phyloP scores from a whole-genome alignment of 2,113 vertebrate genomes.

The Odocoileus virginianus region DNA sequence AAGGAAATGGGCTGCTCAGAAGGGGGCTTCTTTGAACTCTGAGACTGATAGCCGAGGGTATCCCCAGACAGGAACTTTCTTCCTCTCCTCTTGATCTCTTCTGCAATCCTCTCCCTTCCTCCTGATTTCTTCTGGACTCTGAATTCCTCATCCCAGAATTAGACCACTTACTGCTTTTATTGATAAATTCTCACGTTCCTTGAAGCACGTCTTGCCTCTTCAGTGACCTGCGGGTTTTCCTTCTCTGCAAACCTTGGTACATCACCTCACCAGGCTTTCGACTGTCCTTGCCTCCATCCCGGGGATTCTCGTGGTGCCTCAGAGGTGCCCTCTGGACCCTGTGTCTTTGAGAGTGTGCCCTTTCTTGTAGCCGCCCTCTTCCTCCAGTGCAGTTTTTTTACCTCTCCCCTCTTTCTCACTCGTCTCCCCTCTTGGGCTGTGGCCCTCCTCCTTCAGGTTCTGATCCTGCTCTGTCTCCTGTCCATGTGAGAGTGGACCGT shows the following conservation, averaged over 20 bases:
- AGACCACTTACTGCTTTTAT: not conserved
- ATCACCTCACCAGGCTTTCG: not conserved
- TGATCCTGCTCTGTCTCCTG: not conserved
- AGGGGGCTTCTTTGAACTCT: not conserved
- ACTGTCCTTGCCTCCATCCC: not conserved
- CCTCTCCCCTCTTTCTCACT: not conserved
- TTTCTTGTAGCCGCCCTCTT: not conserved
- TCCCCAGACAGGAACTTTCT: not conserved
- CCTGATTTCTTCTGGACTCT: not conserved
- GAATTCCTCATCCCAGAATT: not conserved
- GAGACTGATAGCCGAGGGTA: not conserved
- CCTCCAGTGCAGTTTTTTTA: not conserved
- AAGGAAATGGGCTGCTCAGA: not conserved
- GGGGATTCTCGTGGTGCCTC: not conserved
- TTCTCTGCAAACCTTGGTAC: not conserved
- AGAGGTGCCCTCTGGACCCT: not conserved
- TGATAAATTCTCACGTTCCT: not conserved
- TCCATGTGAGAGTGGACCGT: not conserved
- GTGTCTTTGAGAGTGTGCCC: not conserved
- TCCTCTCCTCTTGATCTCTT: not conserved
- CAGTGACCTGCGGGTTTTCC: not conserved
- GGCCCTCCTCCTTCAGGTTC: not conserved
- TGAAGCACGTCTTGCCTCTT: not conserved
- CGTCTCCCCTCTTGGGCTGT: not conserved
- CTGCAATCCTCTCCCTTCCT: not conserved